These are phyloP conservation scores for Gastracanthus pulcherrimus DNA, from an alignment of 2,888 invertebrate genomes.

Conservation along the genomic window DNA sequence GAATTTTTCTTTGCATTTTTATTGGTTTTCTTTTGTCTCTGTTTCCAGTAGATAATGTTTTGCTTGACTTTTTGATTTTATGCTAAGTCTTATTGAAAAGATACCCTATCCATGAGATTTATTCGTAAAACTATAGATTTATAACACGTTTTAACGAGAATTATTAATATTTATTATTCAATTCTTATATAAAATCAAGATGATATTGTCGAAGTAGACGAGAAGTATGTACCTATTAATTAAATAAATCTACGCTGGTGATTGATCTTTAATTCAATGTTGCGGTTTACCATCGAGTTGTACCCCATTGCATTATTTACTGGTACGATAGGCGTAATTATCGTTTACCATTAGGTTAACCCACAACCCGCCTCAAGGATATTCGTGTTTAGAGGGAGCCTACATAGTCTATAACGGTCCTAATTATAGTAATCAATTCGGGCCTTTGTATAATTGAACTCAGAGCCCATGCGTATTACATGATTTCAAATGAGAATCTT, in stretches of 20 bases:
- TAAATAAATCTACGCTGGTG: background rate
- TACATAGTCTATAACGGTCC: constrained; percentile 26
- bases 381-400: constrained; percentile 15
- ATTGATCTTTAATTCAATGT: constrained; percentile 29
- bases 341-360: constrained; percentile 21
- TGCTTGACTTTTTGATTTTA: too few relatives aligned
- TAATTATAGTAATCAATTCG: constrained; percentile 35
- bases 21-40: background rate
- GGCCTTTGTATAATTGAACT: background rate
- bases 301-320: constrained; percentile 27
- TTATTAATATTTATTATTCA: too few relatives aligned
- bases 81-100: too few relatives aligned
- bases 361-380: constrained; percentile 33
- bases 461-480: background rate
- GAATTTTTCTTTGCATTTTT: background rate
- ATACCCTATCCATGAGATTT: too few relatives aligned
- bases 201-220: background rate
- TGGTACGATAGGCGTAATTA: constrained; percentile 4
- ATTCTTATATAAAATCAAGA: too few relatives aligned
- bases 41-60: too few relatives aligned
- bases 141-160: too few relatives aligned
- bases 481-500: too few relatives aligned
- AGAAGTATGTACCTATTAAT: background rate
- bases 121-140: too few relatives aligned
- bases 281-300: background rate